phyloP scores from a whole-genome alignment of 2,113 vertebrate species.

The Ibidorhyncha struthersii region DNA sequence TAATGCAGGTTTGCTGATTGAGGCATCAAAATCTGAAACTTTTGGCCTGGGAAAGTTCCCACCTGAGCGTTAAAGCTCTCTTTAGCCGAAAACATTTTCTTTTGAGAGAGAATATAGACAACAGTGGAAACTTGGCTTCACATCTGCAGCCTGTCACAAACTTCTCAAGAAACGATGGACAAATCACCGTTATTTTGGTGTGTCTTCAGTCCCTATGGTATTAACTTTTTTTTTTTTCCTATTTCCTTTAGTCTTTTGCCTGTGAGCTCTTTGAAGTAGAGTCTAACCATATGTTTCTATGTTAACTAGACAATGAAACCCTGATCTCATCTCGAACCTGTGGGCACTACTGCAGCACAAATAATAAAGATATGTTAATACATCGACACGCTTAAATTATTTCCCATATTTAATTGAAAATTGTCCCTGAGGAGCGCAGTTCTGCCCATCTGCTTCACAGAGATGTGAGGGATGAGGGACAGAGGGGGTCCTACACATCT shows the following conservation, averaged over 20 bases:
- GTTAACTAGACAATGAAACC: neutral
- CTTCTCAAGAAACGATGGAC: neutral
- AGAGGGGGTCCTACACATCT: neutral
- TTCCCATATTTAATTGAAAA: neutral
- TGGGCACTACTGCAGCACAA: too few relatives aligned
- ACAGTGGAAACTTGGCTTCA: neutral
- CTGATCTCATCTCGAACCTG: neutral
- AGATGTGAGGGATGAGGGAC: neutral
- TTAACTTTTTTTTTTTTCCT: neutral
- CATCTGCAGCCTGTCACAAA: neutral
- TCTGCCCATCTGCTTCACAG: neutral
- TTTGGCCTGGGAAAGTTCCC: neutral
- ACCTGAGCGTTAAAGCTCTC: neutral
- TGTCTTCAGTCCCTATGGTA: neutral
- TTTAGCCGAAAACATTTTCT: too few relatives aligned
- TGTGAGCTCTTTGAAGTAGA: neutral
- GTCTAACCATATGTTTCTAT: neutral
- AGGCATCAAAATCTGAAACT: neutral
- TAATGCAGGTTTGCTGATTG: rapidly evolving
- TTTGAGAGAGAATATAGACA: neutral
- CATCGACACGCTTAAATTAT: rapidly evolving
- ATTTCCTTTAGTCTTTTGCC: neutral
- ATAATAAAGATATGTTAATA: neutral
- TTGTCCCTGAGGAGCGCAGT: neutral
- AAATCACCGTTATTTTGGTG: too few relatives aligned